Evolutionary conservation across 2,113 vertebrate species (phyloP).

Genomic region (Coryphaenoides rupestris): DNA sequence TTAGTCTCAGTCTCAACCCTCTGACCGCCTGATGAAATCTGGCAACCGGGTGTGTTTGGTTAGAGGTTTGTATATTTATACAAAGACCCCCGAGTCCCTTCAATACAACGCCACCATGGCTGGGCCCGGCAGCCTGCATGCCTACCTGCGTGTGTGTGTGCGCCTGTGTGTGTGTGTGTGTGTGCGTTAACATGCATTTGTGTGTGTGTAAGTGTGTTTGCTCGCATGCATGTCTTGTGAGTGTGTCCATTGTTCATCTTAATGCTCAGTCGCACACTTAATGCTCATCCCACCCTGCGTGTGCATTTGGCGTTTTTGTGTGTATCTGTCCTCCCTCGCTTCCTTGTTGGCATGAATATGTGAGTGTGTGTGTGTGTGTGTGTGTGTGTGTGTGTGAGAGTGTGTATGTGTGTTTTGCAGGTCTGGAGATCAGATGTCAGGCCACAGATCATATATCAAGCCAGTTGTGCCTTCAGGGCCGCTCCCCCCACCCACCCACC

Average conservation of each 20-base stretch:
- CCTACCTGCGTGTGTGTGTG: slow-evolving; percentile 24
- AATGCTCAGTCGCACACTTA: not conserved
- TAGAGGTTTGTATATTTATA: slow-evolving; percentile 63
- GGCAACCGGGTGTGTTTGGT: slow-evolving; percentile 57
- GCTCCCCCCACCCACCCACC: not conserved
- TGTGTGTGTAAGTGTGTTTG: slow-evolving; percentile 24
- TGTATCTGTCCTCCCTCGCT: slow-evolving; percentile 1
- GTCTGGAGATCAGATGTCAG: slow-evolving; percentile 35
- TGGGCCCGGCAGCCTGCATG: slow-evolving; percentile 30
- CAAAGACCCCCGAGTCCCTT: slow-evolving; percentile 55
- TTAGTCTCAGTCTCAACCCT: slow-evolving; percentile 52
- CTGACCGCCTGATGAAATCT: slow-evolving; percentile 60
- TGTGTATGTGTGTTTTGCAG: slow-evolving; percentile 33
- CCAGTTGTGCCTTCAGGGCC: slow-evolving; percentile 1
- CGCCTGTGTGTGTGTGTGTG: slow-evolving; percentile 14
- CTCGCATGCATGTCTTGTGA: not conserved
- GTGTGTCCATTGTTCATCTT: slow-evolving; percentile 5
- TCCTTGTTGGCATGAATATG: not conserved
- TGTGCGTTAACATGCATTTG: slow-evolving; percentile 21
- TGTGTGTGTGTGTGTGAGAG: slow-evolving; percentile 16
- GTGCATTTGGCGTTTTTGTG: slow-evolving; percentile 6
- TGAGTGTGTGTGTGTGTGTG: slow-evolving; percentile 14
- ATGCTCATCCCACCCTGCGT: not conserved
- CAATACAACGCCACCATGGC: slow-evolving; percentile 49
- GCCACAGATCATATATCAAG: slow-evolving; percentile 30